Base-by-base conservation (phyloP, 2,888 invertebrate species). In the Thymelicus lineola region DNA sequence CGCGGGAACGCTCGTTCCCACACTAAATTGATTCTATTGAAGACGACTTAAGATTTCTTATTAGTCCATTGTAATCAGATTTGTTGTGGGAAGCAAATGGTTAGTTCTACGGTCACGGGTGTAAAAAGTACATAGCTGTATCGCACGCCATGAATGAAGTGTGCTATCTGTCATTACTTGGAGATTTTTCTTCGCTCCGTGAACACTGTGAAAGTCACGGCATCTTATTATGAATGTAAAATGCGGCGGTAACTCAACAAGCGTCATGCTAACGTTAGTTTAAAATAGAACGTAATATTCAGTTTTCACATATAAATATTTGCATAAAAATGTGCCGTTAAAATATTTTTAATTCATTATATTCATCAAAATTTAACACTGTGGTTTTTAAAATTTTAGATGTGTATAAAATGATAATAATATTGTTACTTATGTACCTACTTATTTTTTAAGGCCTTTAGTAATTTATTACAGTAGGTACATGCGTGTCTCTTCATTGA, bases 51-150 rank as follows among this genome's bases (percentile, higher is more conserved):
- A 62, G 62, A 62, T 62, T 68, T 68, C 68, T 62, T 62, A 68
- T 68, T 53, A 72, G 66, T 58, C 72, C 62, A 72, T 73, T 74
- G 72, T 74, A 71, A 55, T 70, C 58, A 65, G 70, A 69, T 71
- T 73, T 71, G 67, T 53, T 69, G 75, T 75, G 76, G 58, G 76
- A 76, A 75, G 50, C 36, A 42, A 53, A 38, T 50, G 62, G 46
- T 46, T 50, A 55, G 46, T 46, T 68, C 61, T 68, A 73, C 71
- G 65, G 75, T 74, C 71, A 72, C 53, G 70, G 72, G 70, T 69
- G 69, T 61, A 48, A 66, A 60, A 66, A 66, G 55, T 48, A 38
- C 65, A 59, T 71, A 65, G 66, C 69, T 71, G 71, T 73, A 75
- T 67, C 66, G 59, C 72, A 71, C 67, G 63, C 20, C 15, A 58